Percentiles rank a stretch among this genome's conserved stretches.
These are phyloP conservation scores for Caenorhabditis virilis DNA, from an alignment of 2,888 invertebrate genomes.

Conservation along the genomic window DNA sequence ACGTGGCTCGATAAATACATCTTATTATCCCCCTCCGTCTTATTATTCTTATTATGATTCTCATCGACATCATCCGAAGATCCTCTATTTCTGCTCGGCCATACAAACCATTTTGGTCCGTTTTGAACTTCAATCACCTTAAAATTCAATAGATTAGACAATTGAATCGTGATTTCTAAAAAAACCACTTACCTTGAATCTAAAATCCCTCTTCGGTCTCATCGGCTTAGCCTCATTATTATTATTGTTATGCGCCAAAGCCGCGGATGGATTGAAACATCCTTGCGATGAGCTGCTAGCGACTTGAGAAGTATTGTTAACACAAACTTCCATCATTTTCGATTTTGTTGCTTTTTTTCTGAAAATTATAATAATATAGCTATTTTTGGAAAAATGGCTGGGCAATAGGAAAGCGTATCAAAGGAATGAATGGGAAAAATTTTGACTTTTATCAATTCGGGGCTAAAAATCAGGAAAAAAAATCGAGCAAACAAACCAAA, in stretches of 20 bases:
- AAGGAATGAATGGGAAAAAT: no score
- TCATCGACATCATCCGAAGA: constrained; percentile 47
- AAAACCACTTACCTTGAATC: no score
- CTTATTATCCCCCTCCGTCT: neutral
- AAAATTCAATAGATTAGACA: no score
- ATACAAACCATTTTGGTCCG: constrained; percentile 61
- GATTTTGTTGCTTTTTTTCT: no score
- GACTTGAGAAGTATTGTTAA: constrained; percentile 6
- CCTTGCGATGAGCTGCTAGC: constrained; percentile 13
- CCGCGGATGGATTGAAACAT: neutral
- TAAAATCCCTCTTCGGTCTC: constrained; percentile 56
- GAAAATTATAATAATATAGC: no score
- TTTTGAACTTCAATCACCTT: constrained; percentile 57
- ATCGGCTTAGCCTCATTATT: constrained; percentile 26
- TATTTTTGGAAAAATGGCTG: no score
- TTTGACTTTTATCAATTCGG: no score
- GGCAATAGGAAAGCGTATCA: no score
- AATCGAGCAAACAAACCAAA: neutral
- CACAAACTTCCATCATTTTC: constrained; percentile 38
- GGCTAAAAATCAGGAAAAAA: no score
- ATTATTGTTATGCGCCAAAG: constrained; percentile 12
- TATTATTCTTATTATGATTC: constrained; percentile 44
- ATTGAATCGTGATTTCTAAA: no score
- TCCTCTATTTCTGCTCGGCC: constrained; percentile 49
- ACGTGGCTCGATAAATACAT: neutral